Evolutionary conservation across 2,888 invertebrate species (phyloP).

Genomic region (Notodonta ziczac): DNA sequence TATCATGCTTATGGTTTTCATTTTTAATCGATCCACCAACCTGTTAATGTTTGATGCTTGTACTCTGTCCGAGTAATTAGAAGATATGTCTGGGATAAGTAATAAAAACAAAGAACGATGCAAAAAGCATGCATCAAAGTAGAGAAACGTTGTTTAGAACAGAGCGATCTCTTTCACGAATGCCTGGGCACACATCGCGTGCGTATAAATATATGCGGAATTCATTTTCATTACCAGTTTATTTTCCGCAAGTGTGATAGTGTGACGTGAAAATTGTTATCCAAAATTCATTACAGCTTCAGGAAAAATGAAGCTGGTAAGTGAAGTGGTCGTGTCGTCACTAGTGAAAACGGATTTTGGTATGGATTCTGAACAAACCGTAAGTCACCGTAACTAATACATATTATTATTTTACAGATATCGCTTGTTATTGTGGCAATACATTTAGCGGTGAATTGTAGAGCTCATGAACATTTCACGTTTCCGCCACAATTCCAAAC

Average conservation of each 20-base stretch:
- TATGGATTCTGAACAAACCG: constrained; percentile 38
- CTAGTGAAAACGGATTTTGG: constrained; percentile 43
- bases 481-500: constrained; percentile 69
- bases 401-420: constrained; percentile 64
- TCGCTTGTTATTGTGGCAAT: constrained; percentile 55
- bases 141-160: constrained; percentile 70
- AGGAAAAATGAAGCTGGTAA: constrained; percentile 79
- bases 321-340: constrained; percentile 61
- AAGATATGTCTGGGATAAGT: constrained; percentile 25
- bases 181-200: constrained; percentile 78
- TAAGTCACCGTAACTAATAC: constrained; percentile 46
- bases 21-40: constrained; percentile 11
- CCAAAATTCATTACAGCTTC: constrained; percentile 61
- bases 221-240: constrained; percentile 83
- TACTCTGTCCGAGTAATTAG: constrained; percentile 39
- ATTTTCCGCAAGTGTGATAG: constrained; percentile 69
- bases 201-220: constrained; percentile 83
- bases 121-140: constrained; percentile 32
- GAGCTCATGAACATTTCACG: constrained; percentile 62
- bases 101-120: constrained; percentile 38
- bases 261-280: constrained; percentile 69
- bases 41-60: constrained; percentile 26
- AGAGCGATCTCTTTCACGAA: constrained; percentile 78
- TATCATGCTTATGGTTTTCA: constrained; percentile 17
- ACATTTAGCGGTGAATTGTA: constrained; percentile 49